A percentile compares a stretch with the other conserved stretches of the same genome.
phyloP scores from a whole-genome alignment of 2,797 vertebrate genomes.

The Botia almorhae region DNA sequence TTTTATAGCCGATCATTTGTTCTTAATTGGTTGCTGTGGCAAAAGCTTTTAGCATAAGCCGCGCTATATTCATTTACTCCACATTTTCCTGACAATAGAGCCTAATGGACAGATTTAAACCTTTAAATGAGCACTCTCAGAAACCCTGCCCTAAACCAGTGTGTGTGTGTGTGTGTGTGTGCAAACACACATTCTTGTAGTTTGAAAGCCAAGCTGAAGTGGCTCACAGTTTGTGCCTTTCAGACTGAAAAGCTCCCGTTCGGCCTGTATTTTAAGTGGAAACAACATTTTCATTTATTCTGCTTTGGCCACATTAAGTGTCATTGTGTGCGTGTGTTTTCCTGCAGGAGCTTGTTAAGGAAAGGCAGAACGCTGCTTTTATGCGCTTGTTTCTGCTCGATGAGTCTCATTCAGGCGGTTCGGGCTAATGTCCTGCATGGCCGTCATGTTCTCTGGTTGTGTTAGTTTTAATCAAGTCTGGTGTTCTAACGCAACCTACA shows the following conservation, averaged over 20 bases:
- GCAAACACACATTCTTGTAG: slow-evolving; percentile 62
- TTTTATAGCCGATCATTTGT: slow-evolving; percentile 81
- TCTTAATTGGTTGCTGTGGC: slow-evolving; percentile 89
- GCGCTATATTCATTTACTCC: slow-evolving; percentile 88
- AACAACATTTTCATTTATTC: slow-evolving; percentile 69
- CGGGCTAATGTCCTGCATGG: slow-evolving; percentile 25
- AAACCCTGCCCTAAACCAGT: slow-evolving; percentile 79
- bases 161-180: slow-evolving; percentile 31
- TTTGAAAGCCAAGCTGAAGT: slow-evolving; percentile 75
- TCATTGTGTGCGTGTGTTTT: slow-evolving; percentile 32
- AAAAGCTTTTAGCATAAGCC: slow-evolving; percentile 84
- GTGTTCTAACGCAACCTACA: not conserved
- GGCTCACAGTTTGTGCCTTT: slow-evolving; percentile 63
- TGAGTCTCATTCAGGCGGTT: slow-evolving; percentile 10
- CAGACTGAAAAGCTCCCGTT: slow-evolving; percentile 71
- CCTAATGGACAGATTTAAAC: slow-evolving; percentile 90
- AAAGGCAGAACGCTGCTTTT: slow-evolving; percentile 18
- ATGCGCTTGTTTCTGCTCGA: slow-evolving; percentile 9
- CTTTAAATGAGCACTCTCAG: slow-evolving; percentile 83
- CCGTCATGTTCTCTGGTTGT: not conserved
- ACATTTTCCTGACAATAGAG: slow-evolving; percentile 88
- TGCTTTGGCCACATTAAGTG: slow-evolving; percentile 65
- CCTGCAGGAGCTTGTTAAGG: slow-evolving; percentile 37
- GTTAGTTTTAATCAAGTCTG: slow-evolving; percentile 41
- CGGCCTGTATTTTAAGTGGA: slow-evolving; percentile 70